Base-by-base conservation (phyloP, 2,888 invertebrate species). In the Apamea crenata region DNA sequence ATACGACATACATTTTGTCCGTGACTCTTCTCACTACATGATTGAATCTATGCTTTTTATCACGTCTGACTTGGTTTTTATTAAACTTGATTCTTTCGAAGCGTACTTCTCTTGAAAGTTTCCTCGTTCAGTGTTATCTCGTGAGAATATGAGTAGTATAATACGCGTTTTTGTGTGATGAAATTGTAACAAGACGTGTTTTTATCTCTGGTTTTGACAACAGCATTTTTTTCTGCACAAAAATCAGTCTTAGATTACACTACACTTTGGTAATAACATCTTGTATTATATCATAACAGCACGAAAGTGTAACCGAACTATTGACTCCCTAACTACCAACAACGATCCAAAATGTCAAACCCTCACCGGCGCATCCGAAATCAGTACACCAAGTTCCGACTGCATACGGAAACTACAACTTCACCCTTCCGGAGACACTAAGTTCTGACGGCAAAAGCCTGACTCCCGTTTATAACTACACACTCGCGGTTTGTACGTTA, bases 101-200 rank as follows among this genome's bases (percentile, higher is more conserved):
- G 74, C 69, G 72, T 25, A 76, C n/a, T 71, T 81, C 59, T 87
- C 69, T 84, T 75, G 65, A 78, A 84, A 78, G 76, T 87, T 86
- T 84, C 77, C 85, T 81, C 77, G 74, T 86, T 84, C 71, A 71
- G 47, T 71, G 53, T 77, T 85, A 72, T 77, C 84, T 87, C 25
- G 66, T 81, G 84, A 81, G 87, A 84, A 66, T 84, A 65, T 71
- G 87, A 84, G 75, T 67, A 56, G 61, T 72, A 69, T 85, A 87
- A 77, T 74, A 80, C 77, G 72, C 40, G 69, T 59, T 85, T 59
- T 80, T 77, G 69, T 77, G 29, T 85, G 77, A 80, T 87, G 66
- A 66, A 87, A 82, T 82, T 78, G 74, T 75, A 66, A 50, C 63
- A 74, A 66, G 40, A 59, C 29, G 1, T 86, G 10, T 74, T 74